Base-by-base conservation (phyloP, 2,888 invertebrate genomes). In the Tryphoninae sp. region DNA sequence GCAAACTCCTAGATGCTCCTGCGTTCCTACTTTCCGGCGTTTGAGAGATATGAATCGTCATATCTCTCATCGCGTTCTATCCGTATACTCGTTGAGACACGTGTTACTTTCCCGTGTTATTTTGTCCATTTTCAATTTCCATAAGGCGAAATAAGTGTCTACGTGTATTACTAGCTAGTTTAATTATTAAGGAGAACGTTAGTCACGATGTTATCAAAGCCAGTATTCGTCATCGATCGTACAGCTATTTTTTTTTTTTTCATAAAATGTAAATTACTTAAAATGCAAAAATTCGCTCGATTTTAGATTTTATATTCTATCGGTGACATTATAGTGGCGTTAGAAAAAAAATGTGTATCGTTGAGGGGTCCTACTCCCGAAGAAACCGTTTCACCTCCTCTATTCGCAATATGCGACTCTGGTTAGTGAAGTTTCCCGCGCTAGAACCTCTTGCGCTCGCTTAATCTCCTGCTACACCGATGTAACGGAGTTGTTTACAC, bases 401-500 rank as follows among this genome's bases (percentile, higher is more conserved):
- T 84, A 87, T 89, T 87, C 83, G 86, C 88, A 85, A 89, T 89
- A 91, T 90, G 90, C 86, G 89, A 84, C 90, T 91, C 90, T 90
- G 91, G 87, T 91, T 90, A 86, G 82, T 83, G 83, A 82, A 86
- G 89, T 91, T 91, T 92, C 91, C 91, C 91, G 91, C 91, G 90
- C 88, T 87, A 84, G 81, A 80, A 90, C 89, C 91, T 91, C 91
- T 83, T 91, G 69, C 76, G 45, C 64, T n/a, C 78, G 85, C 84
- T 89, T 91, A 88, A 86, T 89, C 89, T 87, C 92, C 91, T 91
- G 89, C 86, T 91, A 89, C 83, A 80, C 86, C 87, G 91, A 90
- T 92, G 92, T 92, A 91, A 91, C 91, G 89, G 92, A 91, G 92
- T 91, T 91, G 92, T 91, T 92, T 91, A 92, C 91, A 91, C 90